phyloP scores from a whole-genome alignment of 1,140 invertebrate genomes.

The Heterodera carotae region DNA sequence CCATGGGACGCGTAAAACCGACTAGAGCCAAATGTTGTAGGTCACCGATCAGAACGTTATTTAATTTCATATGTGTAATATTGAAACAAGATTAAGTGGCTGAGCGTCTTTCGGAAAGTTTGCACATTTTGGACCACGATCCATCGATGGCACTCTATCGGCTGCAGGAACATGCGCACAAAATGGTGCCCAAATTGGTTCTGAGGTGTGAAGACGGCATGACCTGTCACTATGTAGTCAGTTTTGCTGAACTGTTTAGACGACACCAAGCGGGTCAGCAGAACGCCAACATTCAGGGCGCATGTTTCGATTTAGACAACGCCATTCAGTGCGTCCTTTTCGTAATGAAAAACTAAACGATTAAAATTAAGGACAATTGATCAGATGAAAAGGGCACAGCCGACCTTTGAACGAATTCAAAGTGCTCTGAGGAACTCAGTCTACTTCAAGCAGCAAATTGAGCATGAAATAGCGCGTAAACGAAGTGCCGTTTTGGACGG shows the following conservation, averaged over 20 bases:
- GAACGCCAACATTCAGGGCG: slow-evolving; percentile 48
- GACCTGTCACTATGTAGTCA: too few relatives aligned
- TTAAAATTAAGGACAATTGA: slow-evolving; percentile 66
- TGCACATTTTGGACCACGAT: slow-evolving; percentile 68
- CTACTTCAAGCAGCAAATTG: slow-evolving; percentile 69
- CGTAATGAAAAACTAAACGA: background rate
- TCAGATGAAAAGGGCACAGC: slow-evolving; percentile 65
- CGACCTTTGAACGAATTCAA: slow-evolving; percentile 67
- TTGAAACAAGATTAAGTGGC: slow-evolving; percentile 66
- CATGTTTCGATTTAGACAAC: slow-evolving; percentile 58
- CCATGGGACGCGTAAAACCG: too few relatives aligned
- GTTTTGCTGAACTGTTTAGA: too few relatives aligned
- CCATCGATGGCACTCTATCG: slow-evolving; percentile 69
- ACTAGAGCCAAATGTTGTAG: too few relatives aligned
- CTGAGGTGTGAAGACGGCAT: background rate
- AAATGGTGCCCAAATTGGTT: slow-evolving; percentile 67
- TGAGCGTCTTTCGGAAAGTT: slow-evolving; percentile 68
- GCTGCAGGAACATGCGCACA: slow-evolving; percentile 68
- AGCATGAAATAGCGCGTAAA: slow-evolving; percentile 65
- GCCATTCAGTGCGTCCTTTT: slow-evolving; percentile 45
- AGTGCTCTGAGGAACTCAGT: slow-evolving; percentile 68
- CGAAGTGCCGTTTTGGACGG: background rate
- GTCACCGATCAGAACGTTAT: too few relatives aligned
- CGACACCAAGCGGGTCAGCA: slow-evolving; percentile 44
- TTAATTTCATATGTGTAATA: too few relatives aligned